phyloP scores from a whole-genome alignment of 2,888 invertebrate genomes.

The Panopea generosa region DNA sequence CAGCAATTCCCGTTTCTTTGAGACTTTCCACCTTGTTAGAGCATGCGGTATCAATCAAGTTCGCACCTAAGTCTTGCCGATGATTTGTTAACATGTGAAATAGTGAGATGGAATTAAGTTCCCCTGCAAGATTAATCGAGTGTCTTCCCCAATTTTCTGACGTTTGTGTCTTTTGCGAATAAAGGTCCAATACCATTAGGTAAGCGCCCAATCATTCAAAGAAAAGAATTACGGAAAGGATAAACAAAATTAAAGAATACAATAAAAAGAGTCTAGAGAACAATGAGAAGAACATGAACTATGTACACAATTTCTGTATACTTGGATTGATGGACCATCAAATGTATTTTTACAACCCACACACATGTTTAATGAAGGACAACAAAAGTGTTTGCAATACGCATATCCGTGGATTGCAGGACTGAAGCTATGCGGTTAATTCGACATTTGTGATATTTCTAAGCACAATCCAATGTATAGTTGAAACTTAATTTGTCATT shows the following conservation, averaged over 20 bases:
- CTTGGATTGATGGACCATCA: too few relatives aligned
- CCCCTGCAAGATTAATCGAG: constrained; percentile 53
- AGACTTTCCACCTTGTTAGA: constrained; percentile 21
- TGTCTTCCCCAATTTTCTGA: constrained; percentile 45
- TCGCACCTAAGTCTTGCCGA: constrained; percentile 8
- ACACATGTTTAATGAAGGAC: too few relatives aligned
- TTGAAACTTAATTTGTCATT: too few relatives aligned
- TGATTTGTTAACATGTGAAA: constrained; percentile 29
- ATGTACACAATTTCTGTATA: too few relatives aligned
- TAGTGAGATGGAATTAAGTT: constrained; percentile 54
- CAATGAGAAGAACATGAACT: too few relatives aligned
- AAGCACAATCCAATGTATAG: too few relatives aligned
- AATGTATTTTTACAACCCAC: too few relatives aligned
- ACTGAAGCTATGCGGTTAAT: too few relatives aligned
- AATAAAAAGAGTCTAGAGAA: too few relatives aligned
- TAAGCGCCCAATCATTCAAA: constrained; percentile 39
- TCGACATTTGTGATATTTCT: too few relatives aligned
- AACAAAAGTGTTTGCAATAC: too few relatives aligned
- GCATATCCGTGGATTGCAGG: too few relatives aligned
- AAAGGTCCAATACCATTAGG: constrained; percentile 37
- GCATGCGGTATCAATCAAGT: constrained; percentile 19
- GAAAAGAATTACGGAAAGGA: not conserved
- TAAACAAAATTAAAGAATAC: not conserved
- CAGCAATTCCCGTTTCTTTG: constrained; percentile 3
- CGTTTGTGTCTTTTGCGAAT: constrained; percentile 43